These are phyloP conservation scores for Drosophila watanabei DNA, from an alignment of 1,140 invertebrate species.

Conservation along the genomic window DNA sequence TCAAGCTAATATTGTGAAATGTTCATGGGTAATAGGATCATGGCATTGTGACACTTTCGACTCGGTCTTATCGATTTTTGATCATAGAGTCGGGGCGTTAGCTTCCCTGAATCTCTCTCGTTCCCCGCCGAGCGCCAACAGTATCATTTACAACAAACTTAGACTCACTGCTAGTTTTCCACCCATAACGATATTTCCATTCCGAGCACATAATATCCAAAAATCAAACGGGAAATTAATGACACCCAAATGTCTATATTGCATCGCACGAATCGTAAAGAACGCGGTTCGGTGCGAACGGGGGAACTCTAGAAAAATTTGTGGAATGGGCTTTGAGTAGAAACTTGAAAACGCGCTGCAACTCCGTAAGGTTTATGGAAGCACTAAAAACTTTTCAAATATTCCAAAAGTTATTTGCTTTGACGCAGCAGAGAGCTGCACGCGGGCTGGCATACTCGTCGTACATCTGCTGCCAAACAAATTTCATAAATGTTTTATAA, in stretches of 20 bases:
- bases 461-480: constrained; percentile 1
- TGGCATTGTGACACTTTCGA: constrained; percentile 2
- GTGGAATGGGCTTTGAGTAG: neutral
- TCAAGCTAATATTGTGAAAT: constrained; percentile 37
- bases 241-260: constrained; percentile 48
- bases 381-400: constrained; percentile 39
- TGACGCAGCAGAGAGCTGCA: neutral
- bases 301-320: neutral
- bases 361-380: constrained; percentile 19
- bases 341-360: constrained; percentile 24
- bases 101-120: neutral
- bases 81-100: neutral
- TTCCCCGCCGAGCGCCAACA: neutral
- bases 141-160: constrained; percentile 39
- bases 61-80: constrained; percentile 12
- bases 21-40: constrained; percentile 9
- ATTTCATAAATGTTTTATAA: constrained; percentile 26
- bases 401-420: constrained; percentile 30
- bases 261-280: constrained; percentile 1
- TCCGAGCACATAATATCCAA: constrained; percentile 30
- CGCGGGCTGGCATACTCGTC: neutral
- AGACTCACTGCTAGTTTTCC: neutral
- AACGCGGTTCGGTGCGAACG: neutral
- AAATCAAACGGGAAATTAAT: constrained; percentile 44
- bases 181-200: constrained; percentile 23